Conservation (phyloP, 2,113 vertebrate species). For the Phalacrocorax brasilianus region DNA sequence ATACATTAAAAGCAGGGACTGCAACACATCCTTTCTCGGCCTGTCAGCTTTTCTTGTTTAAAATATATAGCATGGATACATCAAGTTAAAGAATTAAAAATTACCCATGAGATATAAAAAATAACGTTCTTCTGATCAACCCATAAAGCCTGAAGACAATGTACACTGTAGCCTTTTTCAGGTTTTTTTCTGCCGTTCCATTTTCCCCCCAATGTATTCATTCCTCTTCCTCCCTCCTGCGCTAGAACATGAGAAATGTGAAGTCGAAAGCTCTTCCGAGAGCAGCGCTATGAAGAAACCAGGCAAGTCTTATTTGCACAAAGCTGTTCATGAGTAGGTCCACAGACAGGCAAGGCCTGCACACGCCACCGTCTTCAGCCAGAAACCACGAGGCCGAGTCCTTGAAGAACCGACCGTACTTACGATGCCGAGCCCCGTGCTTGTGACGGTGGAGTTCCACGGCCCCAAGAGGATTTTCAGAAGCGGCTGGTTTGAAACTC, state of each 20-base stretch:
- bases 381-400: neutral
- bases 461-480: neutral
- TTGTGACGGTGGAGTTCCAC: rapidly evolving
- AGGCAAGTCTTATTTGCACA: neutral
- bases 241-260: neutral
- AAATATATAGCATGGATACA: neutral
- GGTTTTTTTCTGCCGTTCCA: neutral
- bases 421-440: rapidly evolving
- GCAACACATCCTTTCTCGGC: neutral
- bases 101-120: neutral
- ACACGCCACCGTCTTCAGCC: rapidly evolving
- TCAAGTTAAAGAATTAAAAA: neutral
- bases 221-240: neutral
- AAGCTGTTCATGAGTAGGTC: neutral
- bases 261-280: neutral
- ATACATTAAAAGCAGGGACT: neutral
- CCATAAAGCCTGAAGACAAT: neutral
- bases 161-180: neutral
- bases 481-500: neutral
- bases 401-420: neutral
- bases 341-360: neutral
- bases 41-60: neutral
- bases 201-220: neutral
- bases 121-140: neutral
- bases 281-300: neutral